Evolutionary conservation across 2,888 invertebrate genomes (phyloP).

Genomic region (Heteromurus nitidus): DNA sequence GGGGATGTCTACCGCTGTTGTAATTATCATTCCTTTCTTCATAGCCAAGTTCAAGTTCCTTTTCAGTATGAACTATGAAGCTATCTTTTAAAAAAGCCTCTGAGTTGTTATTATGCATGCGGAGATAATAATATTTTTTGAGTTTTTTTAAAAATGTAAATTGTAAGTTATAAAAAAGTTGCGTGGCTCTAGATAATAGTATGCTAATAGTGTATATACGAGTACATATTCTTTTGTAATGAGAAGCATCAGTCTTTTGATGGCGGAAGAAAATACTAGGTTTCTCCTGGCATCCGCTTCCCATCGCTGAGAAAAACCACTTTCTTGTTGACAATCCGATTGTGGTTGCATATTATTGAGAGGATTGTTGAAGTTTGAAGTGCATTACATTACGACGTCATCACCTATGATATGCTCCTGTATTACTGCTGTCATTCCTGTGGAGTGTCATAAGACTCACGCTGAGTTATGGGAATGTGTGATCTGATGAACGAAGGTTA

Average conservation of each 20-base stretch:
- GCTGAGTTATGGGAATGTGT: background rate
- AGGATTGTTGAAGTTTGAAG: no score
- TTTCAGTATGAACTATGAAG: background rate
- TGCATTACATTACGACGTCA: no score
- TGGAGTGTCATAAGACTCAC: background rate
- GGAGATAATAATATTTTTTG: slow-evolving; percentile 6
- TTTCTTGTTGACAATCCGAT: slow-evolving; percentile 32
- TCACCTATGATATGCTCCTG: no score
- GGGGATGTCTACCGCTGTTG: background rate
- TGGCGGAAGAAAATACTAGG: slow-evolving; percentile 57
- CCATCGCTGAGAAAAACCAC: slow-evolving; percentile 41
- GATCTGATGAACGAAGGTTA: slow-evolving; percentile 4
- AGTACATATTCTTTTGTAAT: background rate
- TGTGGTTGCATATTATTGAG: background rate
- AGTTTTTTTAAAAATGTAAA: slow-evolving; percentile 51
- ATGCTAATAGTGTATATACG: slow-evolving; percentile 2
- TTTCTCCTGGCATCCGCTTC: slow-evolving; percentile 59
- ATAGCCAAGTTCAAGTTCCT: slow-evolving; percentile 35
- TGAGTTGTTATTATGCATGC: slow-evolving; percentile 17
- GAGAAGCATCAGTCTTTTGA: background rate
- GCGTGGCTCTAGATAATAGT: background rate
- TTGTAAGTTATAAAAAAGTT: slow-evolving; percentile 16
- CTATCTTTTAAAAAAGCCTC: background rate
- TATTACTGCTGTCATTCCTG: background rate
- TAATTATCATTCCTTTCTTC: slow-evolving; percentile 35